These are phyloP conservation scores for Oasisia sp. DNA, from an alignment of 2,888 invertebrate species.

Conservation along the genomic window DNA sequence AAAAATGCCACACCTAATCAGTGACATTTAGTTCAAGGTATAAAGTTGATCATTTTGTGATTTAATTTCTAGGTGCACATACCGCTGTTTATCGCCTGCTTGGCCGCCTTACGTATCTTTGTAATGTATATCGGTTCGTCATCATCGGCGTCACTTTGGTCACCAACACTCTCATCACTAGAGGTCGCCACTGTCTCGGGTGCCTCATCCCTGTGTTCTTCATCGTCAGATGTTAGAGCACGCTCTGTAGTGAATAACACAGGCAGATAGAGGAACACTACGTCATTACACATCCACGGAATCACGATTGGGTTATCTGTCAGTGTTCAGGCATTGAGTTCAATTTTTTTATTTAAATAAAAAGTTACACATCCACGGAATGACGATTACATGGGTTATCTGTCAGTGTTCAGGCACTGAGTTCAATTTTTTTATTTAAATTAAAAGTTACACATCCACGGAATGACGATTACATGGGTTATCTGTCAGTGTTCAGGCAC, in stretches of 20 bases:
- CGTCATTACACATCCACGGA: background rate
- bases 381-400: too few species aligned
- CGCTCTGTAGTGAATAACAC: background rate
- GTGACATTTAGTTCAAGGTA: background rate
- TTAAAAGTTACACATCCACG: too few species aligned
- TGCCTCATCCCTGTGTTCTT: constrained; percentile 38
- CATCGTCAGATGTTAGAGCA: constrained; percentile 23
- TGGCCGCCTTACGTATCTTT: constrained; percentile 24
- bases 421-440: too few species aligned
- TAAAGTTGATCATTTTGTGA: background rate
- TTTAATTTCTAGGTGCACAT: background rate
- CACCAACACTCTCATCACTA: constrained; percentile 28
- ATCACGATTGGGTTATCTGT: background rate
- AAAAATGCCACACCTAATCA: background rate
- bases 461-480: background rate
- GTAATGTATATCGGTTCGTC: constrained; percentile 24
- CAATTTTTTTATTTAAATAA: too few species aligned
- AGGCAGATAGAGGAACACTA: too few species aligned
- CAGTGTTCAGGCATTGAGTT: background rate
- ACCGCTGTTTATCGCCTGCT: constrained; percentile 26
- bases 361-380: background rate
- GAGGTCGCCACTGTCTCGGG: background rate
- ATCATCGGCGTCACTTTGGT: constrained; percentile 32
- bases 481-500: too few species aligned
- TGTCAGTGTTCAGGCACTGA: too few species aligned